Percentiles rank a stretch among this genome's conserved stretches.
Conservation (phyloP, 2,797 vertebrate species). For the Melopsittacus undulatus region DNA sequence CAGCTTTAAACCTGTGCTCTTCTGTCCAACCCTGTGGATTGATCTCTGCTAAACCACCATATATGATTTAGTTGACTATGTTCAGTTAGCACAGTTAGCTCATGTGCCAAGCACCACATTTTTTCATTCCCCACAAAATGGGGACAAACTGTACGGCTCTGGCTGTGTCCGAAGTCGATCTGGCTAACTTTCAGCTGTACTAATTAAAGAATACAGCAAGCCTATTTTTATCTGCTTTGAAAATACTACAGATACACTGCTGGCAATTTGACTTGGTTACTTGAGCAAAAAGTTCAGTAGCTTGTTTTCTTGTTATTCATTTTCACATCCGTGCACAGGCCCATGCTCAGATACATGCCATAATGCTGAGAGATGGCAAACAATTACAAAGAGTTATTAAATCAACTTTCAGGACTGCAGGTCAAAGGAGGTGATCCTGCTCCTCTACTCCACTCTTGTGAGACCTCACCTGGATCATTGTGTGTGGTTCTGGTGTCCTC, state of each 20-base stretch:
- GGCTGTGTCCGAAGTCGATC: conserved; percentile 67
- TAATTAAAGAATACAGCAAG: conserved; percentile 74
- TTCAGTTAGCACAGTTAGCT: conserved; percentile 65
- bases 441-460: not conserved
- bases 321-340: not conserved
- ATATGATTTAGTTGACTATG: conserved; percentile 59
- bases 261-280: conserved; percentile 55
- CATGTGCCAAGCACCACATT: conserved; percentile 72
- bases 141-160: conserved; percentile 73
- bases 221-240: conserved; percentile 76
- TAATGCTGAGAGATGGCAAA: not conserved
- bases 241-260: conserved; percentile 59
- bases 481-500: not conserved
- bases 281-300: conserved; percentile 23
- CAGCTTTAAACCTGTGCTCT: not conserved
- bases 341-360: not conserved
- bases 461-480: not conserved
- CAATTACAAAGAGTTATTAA: not conserved
- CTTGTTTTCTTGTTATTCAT: not conserved
- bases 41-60: conserved; percentile 55
- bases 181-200: conserved; percentile 75
- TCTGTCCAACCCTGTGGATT: conserved; percentile 48
- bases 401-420: not conserved
- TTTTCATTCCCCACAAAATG: conserved; percentile 73
- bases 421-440: not conserved